These are phyloP conservation scores for Aepyceros melampus DNA, from an alignment of 2,113 vertebrate species.

Conservation along the genomic window DNA sequence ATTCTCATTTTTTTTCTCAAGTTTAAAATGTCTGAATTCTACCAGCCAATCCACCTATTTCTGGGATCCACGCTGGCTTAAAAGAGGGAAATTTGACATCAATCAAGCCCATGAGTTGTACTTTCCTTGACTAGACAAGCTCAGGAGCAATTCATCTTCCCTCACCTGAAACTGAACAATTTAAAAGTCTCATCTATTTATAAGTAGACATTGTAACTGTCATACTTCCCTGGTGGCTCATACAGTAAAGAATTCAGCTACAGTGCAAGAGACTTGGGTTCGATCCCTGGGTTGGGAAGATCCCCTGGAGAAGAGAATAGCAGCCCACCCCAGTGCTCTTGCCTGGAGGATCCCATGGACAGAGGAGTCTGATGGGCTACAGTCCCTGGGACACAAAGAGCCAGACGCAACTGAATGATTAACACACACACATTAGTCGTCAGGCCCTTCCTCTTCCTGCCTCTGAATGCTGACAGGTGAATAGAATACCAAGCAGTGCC, in stretches of 20 bases:
- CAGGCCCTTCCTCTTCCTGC: not conserved
- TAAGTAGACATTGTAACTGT: not conserved
- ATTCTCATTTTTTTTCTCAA: not conserved
- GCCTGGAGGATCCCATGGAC: not conserved
- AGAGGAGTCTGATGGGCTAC: not conserved
- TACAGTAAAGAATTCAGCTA: accelerated
- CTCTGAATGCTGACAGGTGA: not conserved
- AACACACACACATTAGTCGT: not conserved
- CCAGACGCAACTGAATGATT: not conserved
- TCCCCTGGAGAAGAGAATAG: not conserved
- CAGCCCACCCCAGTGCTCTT: not conserved
- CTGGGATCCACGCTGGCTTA: not conserved
- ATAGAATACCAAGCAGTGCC: not conserved
- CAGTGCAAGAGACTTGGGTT: not conserved
- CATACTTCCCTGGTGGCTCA: not conserved
- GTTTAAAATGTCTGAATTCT: not conserved
- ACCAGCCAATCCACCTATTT: not conserved
- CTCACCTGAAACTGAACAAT: slow-evolving; percentile 14
- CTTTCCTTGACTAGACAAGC: not conserved
- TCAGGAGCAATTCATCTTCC: not conserved
- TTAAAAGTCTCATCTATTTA: not conserved
- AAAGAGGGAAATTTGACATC: not conserved
- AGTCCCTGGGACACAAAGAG: not conserved
- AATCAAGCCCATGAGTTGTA: not conserved
- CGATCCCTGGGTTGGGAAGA: not conserved